Conservation (phyloP, 2,113 vertebrate species). For the Turnix velox region DNA sequence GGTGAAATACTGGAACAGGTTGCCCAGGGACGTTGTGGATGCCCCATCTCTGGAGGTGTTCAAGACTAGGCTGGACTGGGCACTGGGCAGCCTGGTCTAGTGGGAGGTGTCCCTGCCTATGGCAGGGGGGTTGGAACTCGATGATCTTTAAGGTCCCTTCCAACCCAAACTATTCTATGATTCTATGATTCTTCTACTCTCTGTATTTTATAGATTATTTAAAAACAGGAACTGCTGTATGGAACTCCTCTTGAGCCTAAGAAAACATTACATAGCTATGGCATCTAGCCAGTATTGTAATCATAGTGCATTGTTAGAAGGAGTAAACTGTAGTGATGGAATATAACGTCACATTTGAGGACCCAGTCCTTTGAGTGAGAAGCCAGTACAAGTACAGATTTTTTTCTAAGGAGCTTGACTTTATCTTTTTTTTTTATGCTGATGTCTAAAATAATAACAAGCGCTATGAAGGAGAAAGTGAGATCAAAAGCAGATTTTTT, state of each 20-base stretch:
- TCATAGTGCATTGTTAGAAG: neutral
- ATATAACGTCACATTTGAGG: neutral
- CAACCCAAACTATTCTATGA: too few relatives aligned
- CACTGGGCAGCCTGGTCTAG: too few relatives aligned
- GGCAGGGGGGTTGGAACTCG: too few relatives aligned
- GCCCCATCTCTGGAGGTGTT: too few relatives aligned
- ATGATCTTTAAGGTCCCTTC: too few relatives aligned
- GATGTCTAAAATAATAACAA: neutral
- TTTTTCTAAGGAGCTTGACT: neutral
- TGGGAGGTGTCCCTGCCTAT: too few relatives aligned
- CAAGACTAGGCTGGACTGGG: too few relatives aligned
- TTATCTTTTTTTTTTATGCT: neutral
- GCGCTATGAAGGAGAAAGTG: neutral
- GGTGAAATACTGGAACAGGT: too few relatives aligned
- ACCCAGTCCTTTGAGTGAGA: neutral
- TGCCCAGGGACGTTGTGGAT: too few relatives aligned
- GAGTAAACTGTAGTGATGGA: neutral
- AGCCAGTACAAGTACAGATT: neutral
- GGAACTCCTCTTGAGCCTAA: neutral
- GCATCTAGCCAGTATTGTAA: neutral
- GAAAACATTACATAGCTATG: neutral
- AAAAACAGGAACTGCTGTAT: neutral
- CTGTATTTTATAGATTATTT: neutral
- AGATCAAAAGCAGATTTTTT: neutral
- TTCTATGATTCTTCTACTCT: too few relatives aligned